Evolutionary conservation across 2,888 invertebrate genomes (phyloP).

Genomic region (Conistra vaccinii): DNA sequence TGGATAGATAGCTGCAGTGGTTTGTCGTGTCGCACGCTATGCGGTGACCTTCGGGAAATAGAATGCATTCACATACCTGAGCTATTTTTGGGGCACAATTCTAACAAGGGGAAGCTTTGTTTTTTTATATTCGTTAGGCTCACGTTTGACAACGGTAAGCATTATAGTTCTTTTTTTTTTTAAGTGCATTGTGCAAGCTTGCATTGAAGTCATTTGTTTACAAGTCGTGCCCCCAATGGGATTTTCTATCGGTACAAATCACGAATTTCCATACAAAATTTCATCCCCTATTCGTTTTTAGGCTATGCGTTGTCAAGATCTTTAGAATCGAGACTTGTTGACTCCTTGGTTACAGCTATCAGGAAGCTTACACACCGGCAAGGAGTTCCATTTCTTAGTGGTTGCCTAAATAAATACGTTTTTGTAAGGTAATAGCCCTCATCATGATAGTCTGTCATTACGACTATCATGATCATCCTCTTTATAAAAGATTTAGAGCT

Average conservation of each 20-base stretch:
- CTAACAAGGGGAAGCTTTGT: not conserved
- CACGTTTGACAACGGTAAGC: not conserved
- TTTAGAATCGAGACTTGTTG: too few relatives aligned
- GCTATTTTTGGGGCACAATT: conserved; percentile 16
- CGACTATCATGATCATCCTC: too few relatives aligned
- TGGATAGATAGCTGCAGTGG: conserved; percentile 25
- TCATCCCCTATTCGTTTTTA: too few relatives aligned
- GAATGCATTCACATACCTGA: conserved; percentile 32
- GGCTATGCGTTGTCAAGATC: too few relatives aligned
- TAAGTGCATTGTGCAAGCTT: not conserved
- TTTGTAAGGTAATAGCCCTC: not conserved
- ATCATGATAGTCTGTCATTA: not conserved
- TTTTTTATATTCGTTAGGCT: not conserved
- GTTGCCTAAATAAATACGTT: not conserved
- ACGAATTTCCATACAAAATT: too few relatives aligned
- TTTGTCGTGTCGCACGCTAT: conserved; percentile 54
- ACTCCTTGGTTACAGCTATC: not conserved
- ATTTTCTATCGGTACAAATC: too few relatives aligned
- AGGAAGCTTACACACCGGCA: not conserved
- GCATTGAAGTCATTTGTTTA: not conserved
- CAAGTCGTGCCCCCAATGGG: not conserved
- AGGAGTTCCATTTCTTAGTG: not conserved
- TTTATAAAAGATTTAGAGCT: too few relatives aligned
- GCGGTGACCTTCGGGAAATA: conserved; percentile 47
- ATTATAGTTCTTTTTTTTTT: too few relatives aligned